Conservation (phyloP, 2,113 vertebrate species). For the Laterallus jamaicensis region DNA sequence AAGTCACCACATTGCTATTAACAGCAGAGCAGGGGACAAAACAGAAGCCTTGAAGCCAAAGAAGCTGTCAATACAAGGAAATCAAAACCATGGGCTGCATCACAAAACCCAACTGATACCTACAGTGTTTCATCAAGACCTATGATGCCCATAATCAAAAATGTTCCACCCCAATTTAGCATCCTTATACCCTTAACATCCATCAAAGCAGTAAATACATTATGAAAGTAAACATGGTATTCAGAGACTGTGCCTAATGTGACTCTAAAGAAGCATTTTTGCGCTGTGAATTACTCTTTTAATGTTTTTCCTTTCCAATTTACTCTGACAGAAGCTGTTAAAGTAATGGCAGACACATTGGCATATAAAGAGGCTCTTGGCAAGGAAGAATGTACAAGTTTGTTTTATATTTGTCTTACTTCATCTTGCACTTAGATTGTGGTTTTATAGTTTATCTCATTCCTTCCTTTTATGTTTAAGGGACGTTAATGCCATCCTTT, state of each 20-base stretch:
- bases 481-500: conserved; percentile 24
- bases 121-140: background rate
- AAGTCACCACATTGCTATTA: background rate
- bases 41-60: background rate
- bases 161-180: background rate
- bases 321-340: conserved; percentile 41
- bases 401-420: conserved; percentile 21
- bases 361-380: conserved; percentile 32
- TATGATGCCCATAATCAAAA: background rate
- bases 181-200: background rate
- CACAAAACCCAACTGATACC: background rate
- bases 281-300: background rate
- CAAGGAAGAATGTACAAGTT: conserved; percentile 10
- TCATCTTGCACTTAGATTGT: conserved; percentile 7
- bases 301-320: conserved; percentile 52
- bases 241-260: background rate
- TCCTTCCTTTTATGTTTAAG: conserved; percentile 32
- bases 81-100: background rate
- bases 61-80: background rate
- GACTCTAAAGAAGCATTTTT: conserved; percentile 34
- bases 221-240: background rate
- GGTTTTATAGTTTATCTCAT: conserved; percentile 37
- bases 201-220: conserved; percentile 7
- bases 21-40: background rate
- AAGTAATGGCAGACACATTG: conserved; percentile 9